phyloP scores from a whole-genome alignment of 2,797 vertebrate species.

The Craterocephalus amniculus region DNA sequence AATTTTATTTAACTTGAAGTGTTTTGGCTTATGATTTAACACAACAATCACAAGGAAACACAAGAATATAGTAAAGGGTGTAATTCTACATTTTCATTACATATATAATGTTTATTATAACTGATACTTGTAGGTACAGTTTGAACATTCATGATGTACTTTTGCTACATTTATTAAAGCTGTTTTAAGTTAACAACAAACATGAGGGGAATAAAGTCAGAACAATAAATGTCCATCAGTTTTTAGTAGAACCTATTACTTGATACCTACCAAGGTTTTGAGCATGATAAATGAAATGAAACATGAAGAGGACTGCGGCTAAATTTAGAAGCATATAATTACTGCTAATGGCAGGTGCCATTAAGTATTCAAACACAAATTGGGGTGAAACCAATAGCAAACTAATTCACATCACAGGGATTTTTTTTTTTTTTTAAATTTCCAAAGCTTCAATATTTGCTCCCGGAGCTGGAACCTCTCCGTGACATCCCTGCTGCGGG shows the following conservation, averaged over 20 bases:
- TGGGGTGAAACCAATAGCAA: neutral
- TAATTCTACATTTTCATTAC: neutral
- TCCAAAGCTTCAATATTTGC: neutral
- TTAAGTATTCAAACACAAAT: constrained; percentile 2
- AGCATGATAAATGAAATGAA: neutral
- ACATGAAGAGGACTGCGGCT: constrained; percentile 1
- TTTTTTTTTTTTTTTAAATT: constrained; percentile 11
- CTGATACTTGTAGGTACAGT: neutral
- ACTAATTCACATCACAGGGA: constrained; percentile 11
- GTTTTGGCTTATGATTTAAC: constrained; percentile 32
- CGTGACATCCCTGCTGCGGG: constrained; percentile 5
- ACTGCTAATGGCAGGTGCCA: neutral
- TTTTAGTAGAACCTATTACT: neutral
- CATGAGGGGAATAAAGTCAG: neutral
- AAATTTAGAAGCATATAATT: constrained; percentile 16
- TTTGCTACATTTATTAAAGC: neutral
- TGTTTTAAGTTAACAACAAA: neutral
- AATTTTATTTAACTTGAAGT: constrained; percentile 28
- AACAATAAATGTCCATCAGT: neutral
- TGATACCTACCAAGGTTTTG: neutral
- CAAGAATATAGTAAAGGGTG: neutral
- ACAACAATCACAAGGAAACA: constrained; percentile 1
- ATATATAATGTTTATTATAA: neutral
- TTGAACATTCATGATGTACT: neutral
- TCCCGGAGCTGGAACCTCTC: constrained; percentile 4